A percentile compares a stretch with the other conserved stretches of the same genome.
Conservation (phyloP, 2,797 vertebrate genomes). For the Ciconia nigra region DNA sequence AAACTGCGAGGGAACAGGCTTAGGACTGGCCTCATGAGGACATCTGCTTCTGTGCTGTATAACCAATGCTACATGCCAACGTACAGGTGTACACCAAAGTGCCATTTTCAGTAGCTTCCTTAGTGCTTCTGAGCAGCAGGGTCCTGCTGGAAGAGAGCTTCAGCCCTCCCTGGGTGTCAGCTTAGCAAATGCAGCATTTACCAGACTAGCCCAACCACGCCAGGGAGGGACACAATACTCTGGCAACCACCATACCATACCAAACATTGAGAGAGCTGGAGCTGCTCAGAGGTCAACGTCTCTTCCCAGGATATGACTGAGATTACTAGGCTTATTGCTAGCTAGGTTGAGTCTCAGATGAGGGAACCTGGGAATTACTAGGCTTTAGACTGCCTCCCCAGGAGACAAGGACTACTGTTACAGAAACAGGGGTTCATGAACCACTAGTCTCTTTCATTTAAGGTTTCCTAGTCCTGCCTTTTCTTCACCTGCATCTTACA, state of each 20-base stretch:
- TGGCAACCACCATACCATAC: background rate
- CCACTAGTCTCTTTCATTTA: background rate
- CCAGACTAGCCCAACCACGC: background rate
- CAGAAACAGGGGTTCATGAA: background rate
- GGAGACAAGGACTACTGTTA: background rate
- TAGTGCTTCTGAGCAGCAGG: background rate
- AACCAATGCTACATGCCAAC: background rate
- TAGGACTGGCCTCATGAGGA: background rate
- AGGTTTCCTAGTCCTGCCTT: background rate
- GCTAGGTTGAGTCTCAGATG: background rate
- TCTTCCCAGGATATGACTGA: background rate
- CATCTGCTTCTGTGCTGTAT: background rate
- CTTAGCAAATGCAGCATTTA: background rate
- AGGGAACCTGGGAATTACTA: background rate
- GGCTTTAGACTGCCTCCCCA: background rate
- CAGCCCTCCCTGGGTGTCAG: background rate
- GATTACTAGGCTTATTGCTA: background rate
- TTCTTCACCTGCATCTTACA: background rate
- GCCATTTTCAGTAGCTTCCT: background rate
- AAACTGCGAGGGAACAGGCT: background rate
- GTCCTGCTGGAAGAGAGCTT: background rate
- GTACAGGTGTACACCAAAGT: background rate
- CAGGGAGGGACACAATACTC: background rate
- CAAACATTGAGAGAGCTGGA: background rate
- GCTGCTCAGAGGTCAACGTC: background rate